Conservation (phyloP, 2,113 vertebrate species). For the Eptesicus fuscus region DNA sequence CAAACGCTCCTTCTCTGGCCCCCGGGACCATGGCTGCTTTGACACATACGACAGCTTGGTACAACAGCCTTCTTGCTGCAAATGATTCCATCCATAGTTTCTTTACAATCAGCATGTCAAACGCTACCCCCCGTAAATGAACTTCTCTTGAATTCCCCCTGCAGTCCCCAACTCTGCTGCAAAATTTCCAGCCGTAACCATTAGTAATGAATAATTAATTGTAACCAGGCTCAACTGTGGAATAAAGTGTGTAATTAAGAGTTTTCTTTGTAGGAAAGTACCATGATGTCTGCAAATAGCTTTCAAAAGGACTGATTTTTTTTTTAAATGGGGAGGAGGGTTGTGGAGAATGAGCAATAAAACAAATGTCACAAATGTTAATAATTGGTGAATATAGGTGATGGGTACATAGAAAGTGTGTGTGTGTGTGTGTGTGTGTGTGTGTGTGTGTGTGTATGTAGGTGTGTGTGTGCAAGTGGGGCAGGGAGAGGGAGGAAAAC, state of each 20-base stretch:
- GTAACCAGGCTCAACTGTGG: background rate
- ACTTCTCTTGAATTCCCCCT: background rate
- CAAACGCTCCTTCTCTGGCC: background rate
- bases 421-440: background rate
- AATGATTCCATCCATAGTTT: constrained; percentile 53
- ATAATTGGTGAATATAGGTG: background rate
- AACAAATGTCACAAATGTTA: background rate
- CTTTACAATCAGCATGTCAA: constrained; percentile 48
- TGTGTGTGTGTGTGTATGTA: background rate
- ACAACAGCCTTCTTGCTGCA: constrained; percentile 48
- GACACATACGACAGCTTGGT: constrained; percentile 45
- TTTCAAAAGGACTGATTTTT: background rate
- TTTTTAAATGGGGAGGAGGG: background rate
- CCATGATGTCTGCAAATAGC: background rate
- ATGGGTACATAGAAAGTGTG: background rate
- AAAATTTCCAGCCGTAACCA: background rate
- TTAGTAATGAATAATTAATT: background rate
- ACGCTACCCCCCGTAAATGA: background rate
- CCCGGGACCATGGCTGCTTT: background rate
- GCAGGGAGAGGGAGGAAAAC: background rate
- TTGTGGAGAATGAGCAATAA: background rate
- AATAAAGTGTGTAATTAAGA: constrained; percentile 26
- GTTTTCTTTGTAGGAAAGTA: background rate
- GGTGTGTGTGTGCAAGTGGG: background rate
- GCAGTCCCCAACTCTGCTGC: background rate